These are phyloP conservation scores for Cephus sareptanus DNA, from an alignment of 2,888 invertebrate species.

Conservation along the genomic window DNA sequence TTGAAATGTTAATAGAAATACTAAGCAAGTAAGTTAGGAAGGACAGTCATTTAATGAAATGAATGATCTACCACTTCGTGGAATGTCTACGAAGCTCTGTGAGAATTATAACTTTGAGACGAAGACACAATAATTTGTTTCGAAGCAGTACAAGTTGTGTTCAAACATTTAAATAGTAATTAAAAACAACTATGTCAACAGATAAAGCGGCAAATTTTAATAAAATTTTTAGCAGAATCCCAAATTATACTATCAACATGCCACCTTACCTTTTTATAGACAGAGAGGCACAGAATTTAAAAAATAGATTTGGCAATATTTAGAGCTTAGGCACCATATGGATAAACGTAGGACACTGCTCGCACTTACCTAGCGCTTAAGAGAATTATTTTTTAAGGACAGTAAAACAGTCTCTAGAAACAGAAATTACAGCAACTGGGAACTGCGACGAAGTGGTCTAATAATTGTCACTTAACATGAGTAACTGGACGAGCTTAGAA, in stretches of 20 bases:
- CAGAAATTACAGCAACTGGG: too few species aligned
- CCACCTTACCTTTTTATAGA: slow-evolving; percentile 34
- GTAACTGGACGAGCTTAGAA: not conserved
- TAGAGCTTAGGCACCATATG: not conserved
- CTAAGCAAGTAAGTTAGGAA: not conserved
- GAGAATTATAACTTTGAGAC: not conserved
- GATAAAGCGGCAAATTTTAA: not conserved
- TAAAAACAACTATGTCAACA: not conserved
- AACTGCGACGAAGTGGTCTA: not conserved
- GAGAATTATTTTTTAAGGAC: not conserved
- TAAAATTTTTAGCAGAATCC: not conserved
- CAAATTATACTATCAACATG: slow-evolving; percentile 26
- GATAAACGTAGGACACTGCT: not conserved
- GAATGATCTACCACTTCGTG: not conserved
- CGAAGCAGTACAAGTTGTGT: not conserved
- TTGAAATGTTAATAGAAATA: not conserved
- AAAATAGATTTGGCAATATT: not conserved
- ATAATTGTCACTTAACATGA: not conserved
- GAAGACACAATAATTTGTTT: not conserved
- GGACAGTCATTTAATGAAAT: not conserved
- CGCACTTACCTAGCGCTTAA: not conserved
- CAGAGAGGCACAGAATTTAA: slow-evolving; percentile 8
- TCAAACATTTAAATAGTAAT: not conserved
- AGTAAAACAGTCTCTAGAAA: not conserved
- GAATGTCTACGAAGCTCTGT: not conserved